These are phyloP conservation scores for Paedocypris micromegethes DNA, from an alignment of 2,797 vertebrate genomes.

Conservation along the genomic window DNA sequence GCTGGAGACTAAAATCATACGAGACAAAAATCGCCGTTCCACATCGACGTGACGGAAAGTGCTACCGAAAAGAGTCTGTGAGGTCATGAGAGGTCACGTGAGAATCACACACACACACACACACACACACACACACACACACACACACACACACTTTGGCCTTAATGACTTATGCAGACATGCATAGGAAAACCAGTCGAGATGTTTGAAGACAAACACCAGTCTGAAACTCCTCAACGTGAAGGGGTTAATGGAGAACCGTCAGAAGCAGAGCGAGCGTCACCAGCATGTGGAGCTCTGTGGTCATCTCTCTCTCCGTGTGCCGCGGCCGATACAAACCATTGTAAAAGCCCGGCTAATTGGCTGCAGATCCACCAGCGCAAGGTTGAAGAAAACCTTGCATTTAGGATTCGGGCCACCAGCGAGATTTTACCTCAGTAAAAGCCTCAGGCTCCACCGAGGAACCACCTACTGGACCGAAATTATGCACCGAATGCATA, in stretches of 20 bases:
- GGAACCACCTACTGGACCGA: constrained; percentile 55
- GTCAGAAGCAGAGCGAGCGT: neutral
- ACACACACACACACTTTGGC: neutral
- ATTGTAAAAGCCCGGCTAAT: constrained; percentile 93
- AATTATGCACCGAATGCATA: constrained; percentile 90
- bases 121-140: constrained; percentile 1
- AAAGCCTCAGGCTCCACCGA: no score
- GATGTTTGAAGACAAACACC: constrained; percentile 5
- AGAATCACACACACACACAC: constrained; percentile 2
- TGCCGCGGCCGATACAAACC: constrained; percentile 90
- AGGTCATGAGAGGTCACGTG: neutral
- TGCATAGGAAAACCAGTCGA: constrained; percentile 64
- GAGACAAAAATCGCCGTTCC: constrained; percentile 6
- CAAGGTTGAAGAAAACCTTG: constrained; percentile 77
- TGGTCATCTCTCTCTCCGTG: constrained; percentile 47
- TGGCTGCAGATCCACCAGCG: constrained; percentile 52
- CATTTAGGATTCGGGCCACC: no score
- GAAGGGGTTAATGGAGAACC: neutral
- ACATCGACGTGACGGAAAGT: neutral
- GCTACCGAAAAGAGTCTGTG: neutral
- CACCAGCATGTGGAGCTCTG: neutral
- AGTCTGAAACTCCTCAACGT: constrained; percentile 11
- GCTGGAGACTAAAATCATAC: constrained; percentile 31
- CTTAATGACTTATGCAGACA: constrained; percentile 65
- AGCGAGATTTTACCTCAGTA: no score